Evolutionary conservation across 2,888 invertebrate species (phyloP).

Genomic region (Amphiduros pacificus): DNA sequence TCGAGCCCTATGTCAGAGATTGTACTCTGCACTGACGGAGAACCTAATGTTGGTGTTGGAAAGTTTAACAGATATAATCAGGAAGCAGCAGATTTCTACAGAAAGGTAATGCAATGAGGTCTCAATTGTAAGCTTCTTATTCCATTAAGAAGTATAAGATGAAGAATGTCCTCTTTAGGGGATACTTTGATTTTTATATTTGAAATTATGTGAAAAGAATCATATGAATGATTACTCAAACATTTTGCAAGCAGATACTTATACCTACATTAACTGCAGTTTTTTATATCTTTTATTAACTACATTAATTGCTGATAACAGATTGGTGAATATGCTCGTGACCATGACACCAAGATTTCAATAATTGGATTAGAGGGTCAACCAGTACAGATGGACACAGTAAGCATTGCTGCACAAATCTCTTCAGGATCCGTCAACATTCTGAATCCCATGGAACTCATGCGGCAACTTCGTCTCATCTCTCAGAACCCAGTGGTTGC

Average conservation of each 20-base stretch:
- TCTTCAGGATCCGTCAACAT: constrained; percentile 38
- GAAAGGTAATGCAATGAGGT: no score
- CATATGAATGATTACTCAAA: no score
- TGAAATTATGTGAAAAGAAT: no score
- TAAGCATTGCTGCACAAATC: constrained; percentile 38
- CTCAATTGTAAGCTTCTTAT: no score
- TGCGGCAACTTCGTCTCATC: constrained; percentile 44
- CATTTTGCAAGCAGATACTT: no score
- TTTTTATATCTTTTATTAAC: no score
- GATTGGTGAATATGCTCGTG: constrained; percentile 45
- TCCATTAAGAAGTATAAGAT: no score
- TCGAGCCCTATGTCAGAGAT: constrained; percentile 42
- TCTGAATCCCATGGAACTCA: constrained; percentile 46
- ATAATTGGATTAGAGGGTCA: constrained; percentile 45
- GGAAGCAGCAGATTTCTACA: no score
- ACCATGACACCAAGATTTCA: constrained; percentile 42
- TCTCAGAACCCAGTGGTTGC: constrained; percentile 50
- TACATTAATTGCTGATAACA: no score
- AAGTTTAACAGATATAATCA: background rate
- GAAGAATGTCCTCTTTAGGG: no score
- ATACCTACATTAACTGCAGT: no score
- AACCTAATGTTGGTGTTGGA: constrained; percentile 46
- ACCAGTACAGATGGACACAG: constrained; percentile 29
- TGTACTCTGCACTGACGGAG: constrained; percentile 49
- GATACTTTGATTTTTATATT: no score